Percentiles rank a stretch among this genome's conserved stretches.
Conservation (phyloP, 1,140 invertebrate genomes). For the Halotydeus destructor region DNA sequence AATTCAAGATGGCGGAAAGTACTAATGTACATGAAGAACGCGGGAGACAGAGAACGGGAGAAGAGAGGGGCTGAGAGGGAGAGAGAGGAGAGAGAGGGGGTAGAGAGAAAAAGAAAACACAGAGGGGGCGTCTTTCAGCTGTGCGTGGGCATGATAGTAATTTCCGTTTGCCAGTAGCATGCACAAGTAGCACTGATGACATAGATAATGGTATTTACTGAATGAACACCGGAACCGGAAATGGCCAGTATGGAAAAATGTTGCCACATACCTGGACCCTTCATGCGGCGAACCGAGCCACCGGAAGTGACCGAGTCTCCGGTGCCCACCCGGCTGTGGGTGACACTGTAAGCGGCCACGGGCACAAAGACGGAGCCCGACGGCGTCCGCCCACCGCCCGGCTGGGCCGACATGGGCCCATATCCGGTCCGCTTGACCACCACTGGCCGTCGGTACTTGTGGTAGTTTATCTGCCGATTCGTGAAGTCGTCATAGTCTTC, state of each 20-base stretch:
- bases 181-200: neutral
- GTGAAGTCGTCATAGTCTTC: neutral
- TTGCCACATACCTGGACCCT: conserved; percentile 1
- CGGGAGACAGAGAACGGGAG: no score
- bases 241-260: neutral
- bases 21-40: no score
- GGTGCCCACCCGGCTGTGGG: neutral
- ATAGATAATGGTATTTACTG: conserved; percentile 1
- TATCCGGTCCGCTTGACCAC: neutral
- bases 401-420: neutral
- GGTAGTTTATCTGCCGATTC: neutral
- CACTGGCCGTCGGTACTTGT: neutral
- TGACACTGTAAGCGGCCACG: conserved; percentile 12
- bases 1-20: no score
- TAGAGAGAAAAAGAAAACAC: no score
- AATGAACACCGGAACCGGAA: neutral
- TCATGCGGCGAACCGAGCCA: conserved; percentile 2
- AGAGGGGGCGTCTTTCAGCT: no score
- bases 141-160: no score
- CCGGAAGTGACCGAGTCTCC: neutral
- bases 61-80: no score
- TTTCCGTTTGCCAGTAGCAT: no score
- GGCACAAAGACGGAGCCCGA: conserved; percentile 8
- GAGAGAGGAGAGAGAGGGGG: no score
- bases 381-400: neutral